Conservation (phyloP, 2,888 invertebrate species). For the Sarcophaga caerulescens region DNA sequence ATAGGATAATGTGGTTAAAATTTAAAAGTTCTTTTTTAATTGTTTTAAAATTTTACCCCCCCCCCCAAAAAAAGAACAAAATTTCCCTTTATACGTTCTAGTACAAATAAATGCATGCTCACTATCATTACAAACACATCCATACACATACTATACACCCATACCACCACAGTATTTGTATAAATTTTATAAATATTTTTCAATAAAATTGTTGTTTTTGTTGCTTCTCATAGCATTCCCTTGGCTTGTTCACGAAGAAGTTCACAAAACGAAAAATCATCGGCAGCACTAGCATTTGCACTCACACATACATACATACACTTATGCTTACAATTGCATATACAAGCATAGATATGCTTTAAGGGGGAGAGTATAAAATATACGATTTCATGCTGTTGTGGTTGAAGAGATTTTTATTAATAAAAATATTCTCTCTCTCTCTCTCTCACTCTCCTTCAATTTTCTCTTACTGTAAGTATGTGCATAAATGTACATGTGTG, state of each 20-base stretch:
- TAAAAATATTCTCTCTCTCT: too few relatives aligned
- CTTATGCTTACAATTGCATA: too few relatives aligned
- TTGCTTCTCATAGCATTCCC: not conserved
- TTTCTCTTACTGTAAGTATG: conserved; percentile 22
- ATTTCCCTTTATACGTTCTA: too few relatives aligned
- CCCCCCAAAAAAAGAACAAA: too few relatives aligned
- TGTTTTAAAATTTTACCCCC: too few relatives aligned
- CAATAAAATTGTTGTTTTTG: conserved; percentile 31
- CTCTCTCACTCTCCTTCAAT: too few relatives aligned
- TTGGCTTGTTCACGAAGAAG: too few relatives aligned
- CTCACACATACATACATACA: too few relatives aligned
- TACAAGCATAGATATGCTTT: too few relatives aligned
- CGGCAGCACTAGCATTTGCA: not conserved
- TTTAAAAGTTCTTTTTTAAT: too few relatives aligned
- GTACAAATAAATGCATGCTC: not conserved
- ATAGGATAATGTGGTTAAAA: too few relatives aligned
- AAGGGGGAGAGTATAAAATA: not conserved
- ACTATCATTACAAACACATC: not conserved
- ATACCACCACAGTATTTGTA: not conserved
- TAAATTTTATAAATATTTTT: conserved; percentile 50
- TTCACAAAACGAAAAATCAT: conserved; percentile 13
- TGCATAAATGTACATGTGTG: not conserved
- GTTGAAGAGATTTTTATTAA: conserved; percentile 29
- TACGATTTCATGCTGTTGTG: conserved; percentile 41
- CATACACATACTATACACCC: not conserved